Evolutionary conservation across 2,888 invertebrate species (phyloP).

Genomic region (Habrosyne pyritoides): DNA sequence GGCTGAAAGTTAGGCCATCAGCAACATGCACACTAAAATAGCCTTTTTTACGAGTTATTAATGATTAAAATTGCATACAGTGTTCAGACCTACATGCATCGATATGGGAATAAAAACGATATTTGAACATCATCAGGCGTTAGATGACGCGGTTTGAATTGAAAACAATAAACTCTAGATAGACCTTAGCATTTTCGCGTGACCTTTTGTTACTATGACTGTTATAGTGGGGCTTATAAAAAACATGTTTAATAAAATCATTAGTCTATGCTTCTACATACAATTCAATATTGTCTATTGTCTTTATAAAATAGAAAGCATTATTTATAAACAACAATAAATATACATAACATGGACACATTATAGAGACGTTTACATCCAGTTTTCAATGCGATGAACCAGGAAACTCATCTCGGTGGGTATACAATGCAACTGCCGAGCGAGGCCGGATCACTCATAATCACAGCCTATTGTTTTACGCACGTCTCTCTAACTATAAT

Average conservation of each 20-base stretch:
- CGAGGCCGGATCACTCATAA: slow-evolving; percentile 27
- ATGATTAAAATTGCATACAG: background rate
- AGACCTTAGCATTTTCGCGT: too few species aligned
- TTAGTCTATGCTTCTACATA: too few species aligned
- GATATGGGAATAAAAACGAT: too few species aligned
- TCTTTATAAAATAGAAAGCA: background rate
- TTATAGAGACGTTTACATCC: background rate
- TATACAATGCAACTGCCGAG: slow-evolving; percentile 26
- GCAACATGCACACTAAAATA: background rate
- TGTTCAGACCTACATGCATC: background rate
- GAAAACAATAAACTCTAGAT: too few species aligned
- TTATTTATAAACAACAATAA: background rate
- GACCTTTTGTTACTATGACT: too few species aligned
- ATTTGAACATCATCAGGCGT: background rate
- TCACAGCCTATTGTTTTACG: slow-evolving; percentile 31
- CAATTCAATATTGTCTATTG: background rate
- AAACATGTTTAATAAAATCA: too few species aligned
- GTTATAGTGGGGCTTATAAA: too few species aligned
- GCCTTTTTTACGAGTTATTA: background rate
- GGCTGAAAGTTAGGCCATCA: background rate
- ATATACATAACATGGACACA: background rate
- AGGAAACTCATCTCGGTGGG: slow-evolving; percentile 30
- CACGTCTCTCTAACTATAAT: background rate
- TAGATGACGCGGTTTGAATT: too few species aligned
- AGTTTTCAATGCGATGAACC: slow-evolving; percentile 38